phyloP scores from a whole-genome alignment of 2,113 vertebrate species.

The Sphyrna mokarran region DNA sequence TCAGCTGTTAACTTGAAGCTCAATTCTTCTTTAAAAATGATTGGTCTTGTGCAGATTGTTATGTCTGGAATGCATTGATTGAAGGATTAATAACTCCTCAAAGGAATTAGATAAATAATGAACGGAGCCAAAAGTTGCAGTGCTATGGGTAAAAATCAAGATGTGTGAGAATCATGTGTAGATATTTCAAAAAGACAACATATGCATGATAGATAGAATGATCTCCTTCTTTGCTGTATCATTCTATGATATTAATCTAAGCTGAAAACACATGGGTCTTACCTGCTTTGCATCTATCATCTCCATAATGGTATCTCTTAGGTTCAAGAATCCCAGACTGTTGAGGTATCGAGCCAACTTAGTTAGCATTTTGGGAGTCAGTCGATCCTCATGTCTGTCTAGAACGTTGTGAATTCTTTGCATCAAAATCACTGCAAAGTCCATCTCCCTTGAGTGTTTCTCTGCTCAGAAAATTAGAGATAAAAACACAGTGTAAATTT shows the following conservation, averaged over 20 bases:
- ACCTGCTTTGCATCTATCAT: neutral
- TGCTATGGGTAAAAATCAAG: neutral
- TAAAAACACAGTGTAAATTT: neutral
- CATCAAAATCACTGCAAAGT: neutral
- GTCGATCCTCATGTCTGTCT: neutral
- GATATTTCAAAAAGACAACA: neutral
- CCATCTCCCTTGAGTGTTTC: neutral
- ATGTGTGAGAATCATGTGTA: neutral
- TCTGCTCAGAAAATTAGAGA: neutral
- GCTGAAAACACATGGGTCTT: neutral
- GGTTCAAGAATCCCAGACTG: neutral
- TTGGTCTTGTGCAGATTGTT: too few species aligned
- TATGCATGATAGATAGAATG: neutral
- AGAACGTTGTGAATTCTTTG: neutral
- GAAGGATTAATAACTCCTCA: neutral
- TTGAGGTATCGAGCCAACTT: neutral
- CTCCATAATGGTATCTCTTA: neutral
- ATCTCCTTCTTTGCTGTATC: neutral
- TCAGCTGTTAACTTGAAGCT: too few species aligned
- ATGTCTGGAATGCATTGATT: neutral
- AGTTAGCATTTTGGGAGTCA: neutral
- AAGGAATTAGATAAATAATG: neutral
- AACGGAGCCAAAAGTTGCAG: neutral
- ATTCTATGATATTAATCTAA: neutral
- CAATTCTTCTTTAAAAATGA: too few species aligned